Conservation (phyloP, 37 sponge, comb jelly and placozoan species). For the Aplysina aerophoba region DNA sequence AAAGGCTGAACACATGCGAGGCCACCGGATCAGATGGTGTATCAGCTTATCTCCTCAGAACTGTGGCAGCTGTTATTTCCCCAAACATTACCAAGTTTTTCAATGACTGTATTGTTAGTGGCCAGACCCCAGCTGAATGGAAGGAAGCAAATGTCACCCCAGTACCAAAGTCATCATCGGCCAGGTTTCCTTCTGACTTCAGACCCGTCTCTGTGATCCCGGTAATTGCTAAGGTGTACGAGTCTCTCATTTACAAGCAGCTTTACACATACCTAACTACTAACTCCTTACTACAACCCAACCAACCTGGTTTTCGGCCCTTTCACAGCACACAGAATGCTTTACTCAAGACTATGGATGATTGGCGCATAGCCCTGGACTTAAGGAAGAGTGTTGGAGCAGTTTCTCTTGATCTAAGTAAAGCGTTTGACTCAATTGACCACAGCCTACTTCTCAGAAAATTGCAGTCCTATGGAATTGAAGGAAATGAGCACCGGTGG, state of each 20-base stretch:
- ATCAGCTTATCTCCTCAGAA: conserved; percentile 3
- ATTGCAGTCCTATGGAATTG: conserved; percentile 18
- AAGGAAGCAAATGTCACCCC: conserved; percentile 26
- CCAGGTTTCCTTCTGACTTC: conserved; percentile 14
- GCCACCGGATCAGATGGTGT: background rate
- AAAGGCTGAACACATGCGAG: background rate
- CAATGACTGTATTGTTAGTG: conserved; percentile 14
- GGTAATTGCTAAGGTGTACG: conserved; percentile 38
- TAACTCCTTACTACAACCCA: background rate
- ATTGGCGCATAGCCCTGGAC: conserved; percentile 28
- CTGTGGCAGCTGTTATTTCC: conserved; percentile 16
- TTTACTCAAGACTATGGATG: conserved; percentile 9
- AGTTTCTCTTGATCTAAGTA: conserved; percentile 32
- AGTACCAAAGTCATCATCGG: conserved; percentile 1
- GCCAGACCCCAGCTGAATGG: conserved; percentile 29
- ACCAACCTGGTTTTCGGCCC: conserved; percentile 33
- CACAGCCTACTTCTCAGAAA: conserved; percentile 30
- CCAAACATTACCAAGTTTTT: conserved; percentile 5
- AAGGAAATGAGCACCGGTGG: conserved; percentile 31
- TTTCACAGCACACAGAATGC: conserved; percentile 33
- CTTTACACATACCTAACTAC: conserved; percentile 1
- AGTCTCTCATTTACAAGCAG: conserved; percentile 30
- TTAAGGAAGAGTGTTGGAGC: conserved; percentile 20
- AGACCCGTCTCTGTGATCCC: conserved; percentile 38
- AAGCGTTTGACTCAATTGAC: conserved; percentile 41